A percentile compares a stretch with the other conserved stretches of the same genome.
Evolutionary conservation across 2,797 vertebrate species (phyloP).

Genomic region (Columba guinea): DNA sequence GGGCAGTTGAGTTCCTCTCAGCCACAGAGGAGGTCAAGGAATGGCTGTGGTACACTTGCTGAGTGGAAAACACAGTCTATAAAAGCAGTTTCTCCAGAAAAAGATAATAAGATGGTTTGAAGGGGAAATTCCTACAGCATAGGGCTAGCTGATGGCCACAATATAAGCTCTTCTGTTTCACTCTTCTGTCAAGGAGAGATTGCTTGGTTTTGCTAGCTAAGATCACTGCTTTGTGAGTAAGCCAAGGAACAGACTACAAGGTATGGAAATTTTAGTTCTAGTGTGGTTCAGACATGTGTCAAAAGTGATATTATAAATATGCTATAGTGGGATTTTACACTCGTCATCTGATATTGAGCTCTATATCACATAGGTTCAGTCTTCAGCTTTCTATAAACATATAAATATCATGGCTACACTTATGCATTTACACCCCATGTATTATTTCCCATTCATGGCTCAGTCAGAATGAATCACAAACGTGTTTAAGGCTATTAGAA

Average conservation of each 20-base stretch:
- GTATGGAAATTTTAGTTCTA: background rate
- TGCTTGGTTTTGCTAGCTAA: background rate
- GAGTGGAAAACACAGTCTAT: background rate
- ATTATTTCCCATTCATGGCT: background rate
- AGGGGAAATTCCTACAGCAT: background rate
- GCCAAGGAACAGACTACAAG: background rate
- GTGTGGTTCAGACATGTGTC: background rate
- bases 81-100: background rate
- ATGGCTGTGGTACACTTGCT: background rate
- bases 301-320: background rate
- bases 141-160: background rate
- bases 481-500: background rate
- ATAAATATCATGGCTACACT: background rate
- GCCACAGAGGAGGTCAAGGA: background rate
- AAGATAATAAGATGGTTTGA: background rate
- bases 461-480: background rate
- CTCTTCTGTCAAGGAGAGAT: background rate
- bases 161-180: background rate
- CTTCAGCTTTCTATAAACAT: background rate
- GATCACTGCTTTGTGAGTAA: background rate
- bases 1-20: background rate
- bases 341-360: background rate
- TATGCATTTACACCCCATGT: background rate
- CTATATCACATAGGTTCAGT: background rate
- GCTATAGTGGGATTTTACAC: background rate